Conservation (phyloP, 2,888 invertebrate species). For the Xanthostigma xanthostigma region DNA sequence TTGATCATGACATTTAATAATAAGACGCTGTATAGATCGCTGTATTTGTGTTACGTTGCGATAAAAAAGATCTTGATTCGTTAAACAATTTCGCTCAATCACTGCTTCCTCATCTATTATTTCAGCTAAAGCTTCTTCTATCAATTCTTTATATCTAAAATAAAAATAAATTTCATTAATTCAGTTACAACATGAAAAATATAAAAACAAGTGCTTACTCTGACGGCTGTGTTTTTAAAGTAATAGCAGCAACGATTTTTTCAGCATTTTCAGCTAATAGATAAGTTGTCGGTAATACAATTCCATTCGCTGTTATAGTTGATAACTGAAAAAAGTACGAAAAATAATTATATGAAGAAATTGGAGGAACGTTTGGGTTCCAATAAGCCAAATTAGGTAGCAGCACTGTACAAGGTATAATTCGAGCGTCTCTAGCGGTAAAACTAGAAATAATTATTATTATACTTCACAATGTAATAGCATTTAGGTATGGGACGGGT, state of each 20-base stretch:
- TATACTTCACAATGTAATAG: too few species aligned
- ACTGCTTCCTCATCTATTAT: constrained; percentile 32
- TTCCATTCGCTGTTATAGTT: constrained; percentile 22
- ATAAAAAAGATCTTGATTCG: constrained; percentile 59
- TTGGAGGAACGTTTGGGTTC: too few species aligned
- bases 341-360: background rate
- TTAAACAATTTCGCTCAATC: constrained; percentile 26
- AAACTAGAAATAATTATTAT: too few species aligned
- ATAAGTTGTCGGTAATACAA: constrained; percentile 28
- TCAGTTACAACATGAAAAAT: background rate
- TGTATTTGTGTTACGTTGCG: constrained; percentile 52
- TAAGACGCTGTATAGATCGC: constrained; percentile 45
- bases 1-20: constrained; percentile 41
- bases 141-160: constrained; percentile 22
- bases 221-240: constrained; percentile 47
- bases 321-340: constrained; percentile 16
- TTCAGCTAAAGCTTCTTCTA: constrained; percentile 40
- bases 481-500: too few species aligned
- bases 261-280: constrained; percentile 63
- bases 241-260: constrained; percentile 58
- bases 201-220: constrained; percentile 23
- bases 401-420: too few species aligned
- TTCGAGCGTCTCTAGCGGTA: too few species aligned
- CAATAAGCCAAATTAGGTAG: too few species aligned
- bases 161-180: background rate